A percentile compares a stretch with the other conserved stretches of the same genome.
These are phyloP conservation scores for Drosophila algonquin DNA, from an alignment of 2,888 invertebrate species.

Conservation along the genomic window DNA sequence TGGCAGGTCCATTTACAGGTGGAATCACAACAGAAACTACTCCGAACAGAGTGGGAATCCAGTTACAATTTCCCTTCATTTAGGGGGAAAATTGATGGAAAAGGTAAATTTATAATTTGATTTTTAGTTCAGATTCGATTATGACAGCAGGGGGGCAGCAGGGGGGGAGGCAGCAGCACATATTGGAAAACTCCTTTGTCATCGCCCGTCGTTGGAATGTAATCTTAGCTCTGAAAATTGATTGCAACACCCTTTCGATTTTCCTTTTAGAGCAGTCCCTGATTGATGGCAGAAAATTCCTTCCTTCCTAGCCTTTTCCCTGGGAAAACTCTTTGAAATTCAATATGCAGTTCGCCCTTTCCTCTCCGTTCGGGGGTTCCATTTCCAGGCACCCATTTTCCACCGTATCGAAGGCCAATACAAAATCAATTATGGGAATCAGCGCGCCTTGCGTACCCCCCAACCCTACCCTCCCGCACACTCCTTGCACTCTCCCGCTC, in stretches of 20 bases:
- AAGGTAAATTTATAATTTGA: slow-evolving; percentile 60
- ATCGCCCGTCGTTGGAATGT: slow-evolving; percentile 18
- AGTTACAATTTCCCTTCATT: slow-evolving; percentile 9
- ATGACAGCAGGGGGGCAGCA: slow-evolving; percentile 31
- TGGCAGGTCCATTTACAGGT: slow-evolving; percentile 68
- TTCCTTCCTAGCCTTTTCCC: not conserved
- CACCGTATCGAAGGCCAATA: slow-evolving; percentile 58
- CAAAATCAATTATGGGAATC: slow-evolving; percentile 80
- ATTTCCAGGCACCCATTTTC: slow-evolving; percentile 5
- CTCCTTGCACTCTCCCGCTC: slow-evolving; percentile 22
- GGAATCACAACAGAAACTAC: slow-evolving; percentile 23
- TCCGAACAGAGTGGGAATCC: slow-evolving; percentile 1
- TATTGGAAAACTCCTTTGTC: slow-evolving; percentile 13
- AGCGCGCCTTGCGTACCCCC: slow-evolving; percentile 59
- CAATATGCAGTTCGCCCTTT: slow-evolving; percentile 56
- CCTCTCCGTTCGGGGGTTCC: too few species aligned
- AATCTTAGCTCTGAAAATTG: slow-evolving; percentile 46
- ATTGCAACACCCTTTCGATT: slow-evolving; percentile 25
- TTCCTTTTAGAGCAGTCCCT: slow-evolving; percentile 11
- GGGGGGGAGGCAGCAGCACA: slow-evolving; percentile 12
- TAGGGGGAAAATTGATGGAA: not conserved
- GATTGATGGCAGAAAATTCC: slow-evolving; percentile 51
- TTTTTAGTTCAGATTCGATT: slow-evolving; percentile 61
- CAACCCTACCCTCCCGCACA: slow-evolving; percentile 10
- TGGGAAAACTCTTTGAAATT: slow-evolving; percentile 70